Base-by-base conservation (phyloP, 2,113 vertebrate species). In the Centropristis striata region DNA sequence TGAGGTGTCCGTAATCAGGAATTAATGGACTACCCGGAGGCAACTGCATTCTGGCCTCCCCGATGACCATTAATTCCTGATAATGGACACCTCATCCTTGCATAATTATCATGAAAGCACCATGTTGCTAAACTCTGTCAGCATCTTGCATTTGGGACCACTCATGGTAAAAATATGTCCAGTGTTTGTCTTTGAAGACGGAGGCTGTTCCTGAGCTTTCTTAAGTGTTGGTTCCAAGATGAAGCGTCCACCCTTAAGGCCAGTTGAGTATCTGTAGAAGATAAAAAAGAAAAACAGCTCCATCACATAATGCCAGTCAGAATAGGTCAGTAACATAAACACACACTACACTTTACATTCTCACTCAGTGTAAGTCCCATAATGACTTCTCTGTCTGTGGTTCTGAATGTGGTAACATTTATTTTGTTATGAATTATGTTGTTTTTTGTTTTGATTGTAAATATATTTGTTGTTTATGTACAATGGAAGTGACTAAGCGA, bases 381-480 rank as follows among this genome's bases (percentile, higher is more conserved):
- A n/a, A 25, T 14, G 76, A 71, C 53, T 65, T 27, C 41, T 64
- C 23, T 6, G 27, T 87, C 63, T 84, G 83, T 88, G 73, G 74
- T 88, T 83, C 85, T 85, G 85, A 91, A 80, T 84, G 88, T 88
- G 76, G 65, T 91, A 27, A 80, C 58, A 21, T 71, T 66, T 71
- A 32, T 63, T 75, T 63, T 74, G 39, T 75, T 78, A 37, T 44
- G 47, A 74, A 58, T 85, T 72, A 1, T 80, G 71, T 71, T 67
- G 55, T 75, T 74, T 83, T 84, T 72, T 64, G 15, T 75, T 75
- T 74, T 77, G 42, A 80, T 86, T 93, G 91, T 94, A 90, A 89
- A 93, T 93, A 94, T 90, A 83, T 89, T 87, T 90, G 71, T 89
- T 79, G 73, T 91, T 86, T 20, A 51, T 85, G 84, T 88, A 75